Conservation (phyloP, 2,797 vertebrate species). For the Octomys mimax region DNA sequence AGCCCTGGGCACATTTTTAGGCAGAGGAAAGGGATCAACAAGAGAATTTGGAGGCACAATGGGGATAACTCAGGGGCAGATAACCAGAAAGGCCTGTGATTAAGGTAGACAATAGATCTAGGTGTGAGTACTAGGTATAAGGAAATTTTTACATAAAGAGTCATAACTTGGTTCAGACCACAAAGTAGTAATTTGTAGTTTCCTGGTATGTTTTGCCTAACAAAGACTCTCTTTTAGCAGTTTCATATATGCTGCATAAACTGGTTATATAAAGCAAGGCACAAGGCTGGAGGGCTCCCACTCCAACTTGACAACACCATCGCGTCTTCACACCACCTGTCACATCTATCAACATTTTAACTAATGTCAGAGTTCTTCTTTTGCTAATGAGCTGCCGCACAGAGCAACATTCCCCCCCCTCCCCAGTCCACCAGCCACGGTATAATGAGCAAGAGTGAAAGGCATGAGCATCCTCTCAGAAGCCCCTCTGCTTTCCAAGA, state of each 20-base stretch:
- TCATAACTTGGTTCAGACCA: neutral
- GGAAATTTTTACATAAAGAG: neutral
- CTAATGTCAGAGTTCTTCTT: conserved; percentile 89
- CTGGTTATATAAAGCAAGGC: conserved; percentile 70
- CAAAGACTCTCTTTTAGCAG: conserved; percentile 70
- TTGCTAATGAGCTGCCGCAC: conserved; percentile 88
- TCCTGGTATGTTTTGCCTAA: conserved; percentile 57
- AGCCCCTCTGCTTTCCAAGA: conserved; percentile 77
- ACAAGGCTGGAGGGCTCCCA: conserved; percentile 82
- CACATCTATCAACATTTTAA: conserved; percentile 88
- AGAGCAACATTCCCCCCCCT: conserved; percentile 82
- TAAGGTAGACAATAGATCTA: conserved; percentile 43
- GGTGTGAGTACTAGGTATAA: neutral
- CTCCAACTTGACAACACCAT: conserved; percentile 80
- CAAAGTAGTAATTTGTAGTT: conserved; percentile 43
- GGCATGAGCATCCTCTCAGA: conserved; percentile 79
- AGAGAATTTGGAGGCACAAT: conserved; percentile 19
- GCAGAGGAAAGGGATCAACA: conserved; percentile 25
- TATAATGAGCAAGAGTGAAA: conserved; percentile 85
- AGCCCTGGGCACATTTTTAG: conserved; percentile 3
- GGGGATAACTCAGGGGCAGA: neutral
- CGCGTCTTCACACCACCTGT: conserved; percentile 86
- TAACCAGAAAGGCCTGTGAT: conserved; percentile 34
- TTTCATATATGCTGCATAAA: conserved; percentile 78
- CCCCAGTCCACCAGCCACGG: conserved; percentile 82